Evolutionary conservation across 1,140 invertebrate species (phyloP), one percentile per base, ranked within the genome.

Genomic region (Melipona quadrifasciata): DNA sequence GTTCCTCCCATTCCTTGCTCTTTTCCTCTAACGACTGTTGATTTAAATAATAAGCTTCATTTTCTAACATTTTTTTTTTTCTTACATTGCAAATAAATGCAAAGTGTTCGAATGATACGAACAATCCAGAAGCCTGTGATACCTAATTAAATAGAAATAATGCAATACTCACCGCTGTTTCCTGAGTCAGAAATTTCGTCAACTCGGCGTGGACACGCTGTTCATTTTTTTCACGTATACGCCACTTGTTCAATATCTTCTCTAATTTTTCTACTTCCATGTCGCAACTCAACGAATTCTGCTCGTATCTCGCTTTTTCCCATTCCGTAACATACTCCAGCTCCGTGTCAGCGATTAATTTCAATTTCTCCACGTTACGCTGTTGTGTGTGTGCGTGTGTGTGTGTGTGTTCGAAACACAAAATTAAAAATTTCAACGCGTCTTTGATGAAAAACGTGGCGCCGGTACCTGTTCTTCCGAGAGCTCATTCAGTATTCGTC

Each of bases 231-330:
- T 92, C 90, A 39, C 80, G 89, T 16, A 88, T 79, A 24, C 87
- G 87, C 78, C 85, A 89, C 34, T 90, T 86, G 68, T 90, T 84
- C 34, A 94, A 85, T 57, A 83, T 78, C 39, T 85, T 67, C 47
- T 90, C 84, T 70, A 94, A 88, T 65, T 86, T 72, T 68, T 93
- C 74, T 51, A 92, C 88, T 76, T 88, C 84, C 76, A 86, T 87
- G 27, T 87, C 85, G 31, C 83, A 90, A n/a, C 84, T 84, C 11
- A 93, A 68, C 51, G 76, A 79, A 77, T 92, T 92, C 87, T 94
- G 92, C 81, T 93, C 91, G 34, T 86, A 87, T 79, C 89, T 91
- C 77, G 94, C 90, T 82, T 86, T 80, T 73, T 94, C 91, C 93
- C 92, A 94, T 24, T 85, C 86, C 72, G 72, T 86, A 55, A 92